Base-by-base conservation (phyloP, 23 tunicate species). In the Styela plicata region DNA sequence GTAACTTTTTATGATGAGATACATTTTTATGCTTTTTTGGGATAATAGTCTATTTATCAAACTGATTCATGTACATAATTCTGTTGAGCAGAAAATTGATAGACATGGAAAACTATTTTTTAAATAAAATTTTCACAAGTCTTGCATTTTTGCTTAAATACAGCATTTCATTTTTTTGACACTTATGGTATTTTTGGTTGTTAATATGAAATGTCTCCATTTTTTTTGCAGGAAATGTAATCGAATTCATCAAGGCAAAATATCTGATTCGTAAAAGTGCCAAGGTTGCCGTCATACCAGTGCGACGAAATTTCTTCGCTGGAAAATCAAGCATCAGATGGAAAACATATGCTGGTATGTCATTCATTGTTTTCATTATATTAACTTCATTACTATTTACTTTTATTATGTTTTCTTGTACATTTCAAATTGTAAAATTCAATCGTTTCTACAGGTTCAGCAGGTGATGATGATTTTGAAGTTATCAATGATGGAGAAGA, bases 221-320 rank as follows among this genome's bases (percentile, higher is more conserved):
- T 33, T 31, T 0, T 73, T 27, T 37, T 79, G 3, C 80, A 92
- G 98, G 98, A 16, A 91, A 70, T 74, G 85, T 96, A 69, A 66
- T 96, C n/a, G 99, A 96, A 68, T 96, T 96, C 74, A 96, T 96
- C 85, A 96, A 96, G 64, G 92, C 97, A 52, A 96, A 96, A 77
- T 96, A 96, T 80, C 71, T 96, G 73, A 85, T 91, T 26, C 76
- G 96, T 25, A 69, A 85, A 2, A 91, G 97, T 64, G 94, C 89
- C 28, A 91, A 85, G 64, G 84, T 96, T 0, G 99, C 96, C 0
- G 94, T 96, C 17, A 91, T 96, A 37, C 99, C 99, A 5, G 97
- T 91, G 0, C 31, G 99, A 63, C 52, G 99, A 26, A 82, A 90
- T 36, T 88, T 96, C 74, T 73, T 79, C 31, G 88, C 84, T 22